These are phyloP conservation scores for Pluvialis apricaria DNA, from an alignment of 2,113 vertebrate species.

Conservation along the genomic window DNA sequence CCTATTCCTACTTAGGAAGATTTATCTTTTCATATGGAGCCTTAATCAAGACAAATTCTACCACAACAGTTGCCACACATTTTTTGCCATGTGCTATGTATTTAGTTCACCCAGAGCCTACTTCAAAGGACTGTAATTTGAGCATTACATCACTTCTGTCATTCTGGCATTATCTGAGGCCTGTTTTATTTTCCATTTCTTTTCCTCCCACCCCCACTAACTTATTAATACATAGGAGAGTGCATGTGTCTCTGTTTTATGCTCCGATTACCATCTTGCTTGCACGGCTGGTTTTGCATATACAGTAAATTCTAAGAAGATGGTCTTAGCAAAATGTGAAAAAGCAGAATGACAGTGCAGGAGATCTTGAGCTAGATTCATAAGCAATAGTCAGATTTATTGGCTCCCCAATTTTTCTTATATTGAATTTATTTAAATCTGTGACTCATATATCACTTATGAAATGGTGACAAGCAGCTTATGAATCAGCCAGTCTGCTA, in stretches of 20 bases:
- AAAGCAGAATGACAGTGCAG: conserved; percentile 46
- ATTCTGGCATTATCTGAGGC: conserved; percentile 56
- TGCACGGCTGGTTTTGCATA: conserved; percentile 62
- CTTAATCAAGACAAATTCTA: conserved; percentile 71
- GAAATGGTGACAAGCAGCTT: conserved; percentile 38
- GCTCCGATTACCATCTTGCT: conserved; percentile 54
- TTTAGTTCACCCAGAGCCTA: conserved; percentile 49
- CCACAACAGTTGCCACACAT: conserved; percentile 55
- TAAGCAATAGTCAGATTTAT: conserved; percentile 53
- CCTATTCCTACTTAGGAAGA: conserved; percentile 48
- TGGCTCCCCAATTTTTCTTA: conserved; percentile 37
- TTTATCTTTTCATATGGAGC: conserved; percentile 63
- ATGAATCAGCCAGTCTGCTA: conserved; percentile 52
- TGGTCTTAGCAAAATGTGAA: conserved; percentile 52
- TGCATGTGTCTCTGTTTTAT: conserved; percentile 57
- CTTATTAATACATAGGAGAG: conserved; percentile 66
- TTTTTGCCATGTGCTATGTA: conserved; percentile 62
- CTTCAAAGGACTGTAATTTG: conserved; percentile 70
- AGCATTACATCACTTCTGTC: conserved; percentile 67
- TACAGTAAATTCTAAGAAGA: conserved; percentile 61
- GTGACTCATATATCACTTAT: conserved; percentile 34
- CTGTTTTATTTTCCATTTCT: conserved; percentile 61
- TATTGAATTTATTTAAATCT: conserved; percentile 64
- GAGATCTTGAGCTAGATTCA: conserved; percentile 50
- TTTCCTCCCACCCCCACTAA: conserved; percentile 3